Conservation (phyloP, 2,797 vertebrate species). For the Cynopterus sphinx region DNA sequence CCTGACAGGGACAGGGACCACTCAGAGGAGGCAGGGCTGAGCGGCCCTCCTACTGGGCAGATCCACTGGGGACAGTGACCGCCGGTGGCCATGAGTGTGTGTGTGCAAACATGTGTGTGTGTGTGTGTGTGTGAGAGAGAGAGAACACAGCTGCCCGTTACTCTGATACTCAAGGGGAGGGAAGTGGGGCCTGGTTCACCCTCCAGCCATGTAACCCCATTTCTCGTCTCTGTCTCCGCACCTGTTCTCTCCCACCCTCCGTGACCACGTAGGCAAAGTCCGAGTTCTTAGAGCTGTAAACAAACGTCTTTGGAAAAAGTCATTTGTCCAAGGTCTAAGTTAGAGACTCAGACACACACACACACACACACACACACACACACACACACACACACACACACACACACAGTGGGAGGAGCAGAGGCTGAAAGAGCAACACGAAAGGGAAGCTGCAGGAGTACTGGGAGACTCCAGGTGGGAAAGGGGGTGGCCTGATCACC, state of each 20-base stretch:
- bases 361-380: rapidly evolving
- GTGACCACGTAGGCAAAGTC: background rate
- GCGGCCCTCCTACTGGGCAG: rapidly evolving
- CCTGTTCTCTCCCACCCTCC: no score
- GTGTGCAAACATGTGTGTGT: no score
- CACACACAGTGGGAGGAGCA: background rate
- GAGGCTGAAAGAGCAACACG: background rate
- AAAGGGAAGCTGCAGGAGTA: rapidly evolving
- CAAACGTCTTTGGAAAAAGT: background rate
- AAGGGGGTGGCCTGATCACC: background rate
- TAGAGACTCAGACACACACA: rapidly evolving
- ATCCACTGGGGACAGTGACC: background rate
- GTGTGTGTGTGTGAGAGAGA: no score
- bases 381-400: background rate
- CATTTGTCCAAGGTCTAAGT: background rate
- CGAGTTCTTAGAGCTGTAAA: background rate
- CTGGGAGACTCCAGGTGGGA: no score
- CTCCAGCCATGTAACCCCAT: no score
- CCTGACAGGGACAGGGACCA: rapidly evolving
- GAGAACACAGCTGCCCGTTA: background rate
- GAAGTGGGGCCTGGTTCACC: background rate
- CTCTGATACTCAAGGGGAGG: rapidly evolving
- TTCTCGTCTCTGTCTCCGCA: background rate
- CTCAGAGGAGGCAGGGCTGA: rapidly evolving
- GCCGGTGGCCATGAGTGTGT: background rate